Percentiles rank a stretch among this genome's conserved stretches.
Conservation (phyloP, 2,797 vertebrate species). For the Sebastes paucispinis region DNA sequence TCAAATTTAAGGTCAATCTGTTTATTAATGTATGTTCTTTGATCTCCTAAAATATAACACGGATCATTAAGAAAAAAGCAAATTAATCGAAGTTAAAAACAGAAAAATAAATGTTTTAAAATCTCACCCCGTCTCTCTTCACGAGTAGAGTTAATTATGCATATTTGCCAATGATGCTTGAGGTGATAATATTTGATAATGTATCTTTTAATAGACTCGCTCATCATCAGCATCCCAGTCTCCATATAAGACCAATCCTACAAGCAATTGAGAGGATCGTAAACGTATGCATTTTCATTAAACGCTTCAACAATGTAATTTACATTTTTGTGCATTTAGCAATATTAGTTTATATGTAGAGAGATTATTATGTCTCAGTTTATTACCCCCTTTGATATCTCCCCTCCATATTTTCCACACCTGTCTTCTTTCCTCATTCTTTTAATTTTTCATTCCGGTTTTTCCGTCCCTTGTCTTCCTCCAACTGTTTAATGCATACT, state of each 20-base stretch:
- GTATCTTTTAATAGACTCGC: slow-evolving; percentile 40
- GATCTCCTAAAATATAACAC: neutral
- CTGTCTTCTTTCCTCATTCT: neutral
- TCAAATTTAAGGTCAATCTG: neutral
- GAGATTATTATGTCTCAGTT: neutral
- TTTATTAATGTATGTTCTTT: rapidly evolving
- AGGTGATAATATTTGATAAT: slow-evolving; percentile 35
- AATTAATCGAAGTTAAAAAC: neutral
- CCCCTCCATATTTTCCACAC: neutral
- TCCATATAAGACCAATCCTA: neutral
- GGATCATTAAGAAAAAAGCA: neutral
- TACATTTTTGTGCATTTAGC: neutral
- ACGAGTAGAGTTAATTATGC: slow-evolving; percentile 35
- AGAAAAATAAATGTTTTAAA: neutral
- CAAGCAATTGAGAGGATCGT: slow-evolving; percentile 6
- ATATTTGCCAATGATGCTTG: slow-evolving; percentile 23
- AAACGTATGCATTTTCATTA: slow-evolving; percentile 39
- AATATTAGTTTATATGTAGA: slow-evolving; percentile 18
- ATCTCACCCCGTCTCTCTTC: neutral
- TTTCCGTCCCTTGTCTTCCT: slow-evolving; percentile 14
- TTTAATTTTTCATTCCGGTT: neutral
- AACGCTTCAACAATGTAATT: slow-evolving; percentile 10
- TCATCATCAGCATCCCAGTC: slow-evolving; percentile 6
- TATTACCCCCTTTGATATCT: neutral
- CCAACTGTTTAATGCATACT: slow-evolving; percentile 23